Percentiles rank a stretch among this genome's conserved stretches.
phyloP scores from a whole-genome alignment of 2,888 invertebrate species.

The Noctua fimbriata region DNA sequence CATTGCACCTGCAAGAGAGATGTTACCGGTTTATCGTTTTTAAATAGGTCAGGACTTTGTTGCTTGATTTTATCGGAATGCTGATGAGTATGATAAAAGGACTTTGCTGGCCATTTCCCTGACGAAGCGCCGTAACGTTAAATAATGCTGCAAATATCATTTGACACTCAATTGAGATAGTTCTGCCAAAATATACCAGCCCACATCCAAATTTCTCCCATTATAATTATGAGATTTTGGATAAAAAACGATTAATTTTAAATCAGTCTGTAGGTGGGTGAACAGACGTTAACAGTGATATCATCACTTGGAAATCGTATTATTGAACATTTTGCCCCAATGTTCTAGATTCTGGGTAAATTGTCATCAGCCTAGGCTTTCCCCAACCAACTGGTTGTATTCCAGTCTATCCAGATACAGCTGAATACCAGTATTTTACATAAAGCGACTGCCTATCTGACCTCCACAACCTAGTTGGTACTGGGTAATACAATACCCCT shows the following conservation, averaged over 20 bases:
- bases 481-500: not conserved
- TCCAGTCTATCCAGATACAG: not conserved
- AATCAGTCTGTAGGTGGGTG: too few relatives aligned
- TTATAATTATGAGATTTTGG: too few relatives aligned
- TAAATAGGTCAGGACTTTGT: not conserved
- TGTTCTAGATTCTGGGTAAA: too few relatives aligned
- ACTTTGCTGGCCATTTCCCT: not conserved
- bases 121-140: not conserved
- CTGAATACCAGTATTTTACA: not conserved
- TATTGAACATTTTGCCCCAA: too few relatives aligned
- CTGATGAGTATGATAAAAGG: not conserved
- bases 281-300: too few relatives aligned
- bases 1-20: not conserved
- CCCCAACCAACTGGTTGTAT: not conserved
- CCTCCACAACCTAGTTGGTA: not conserved
- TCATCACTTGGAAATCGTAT: too few relatives aligned
- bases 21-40: constrained; percentile 2
- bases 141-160: not conserved
- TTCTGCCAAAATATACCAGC: not conserved
- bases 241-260: too few relatives aligned
- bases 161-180: not conserved
- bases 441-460: not conserved
- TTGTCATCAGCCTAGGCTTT: not conserved
- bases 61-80: not conserved
- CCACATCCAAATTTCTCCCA: too few relatives aligned